These are phyloP conservation scores for Artemisiospiza belli DNA, from an alignment of 2,113 vertebrate genomes.

Conservation along the genomic window DNA sequence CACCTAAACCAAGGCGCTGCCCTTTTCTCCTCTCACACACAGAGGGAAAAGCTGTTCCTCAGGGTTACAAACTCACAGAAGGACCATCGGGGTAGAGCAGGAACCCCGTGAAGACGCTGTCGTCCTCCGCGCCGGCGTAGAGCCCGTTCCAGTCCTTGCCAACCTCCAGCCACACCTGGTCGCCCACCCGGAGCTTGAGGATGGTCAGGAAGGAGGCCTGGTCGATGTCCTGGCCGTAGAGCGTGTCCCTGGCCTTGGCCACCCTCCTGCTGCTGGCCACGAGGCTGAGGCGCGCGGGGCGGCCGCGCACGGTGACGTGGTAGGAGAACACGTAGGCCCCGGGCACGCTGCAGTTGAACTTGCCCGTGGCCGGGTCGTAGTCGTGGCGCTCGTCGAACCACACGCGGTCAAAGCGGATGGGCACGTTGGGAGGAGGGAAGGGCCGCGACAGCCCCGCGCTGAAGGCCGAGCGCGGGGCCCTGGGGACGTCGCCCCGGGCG, in stretches of 20 bases:
- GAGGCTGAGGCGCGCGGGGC: slow-evolving; percentile 86
- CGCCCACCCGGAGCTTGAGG: slow-evolving; percentile 81
- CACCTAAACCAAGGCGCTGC: background rate
- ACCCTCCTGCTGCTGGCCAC: slow-evolving; percentile 84
- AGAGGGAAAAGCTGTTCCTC: background rate
- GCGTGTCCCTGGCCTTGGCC: slow-evolving; percentile 87
- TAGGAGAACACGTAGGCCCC: slow-evolving; percentile 93
- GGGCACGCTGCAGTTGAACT: slow-evolving; percentile 87
- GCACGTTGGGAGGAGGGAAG: slow-evolving; percentile 87
- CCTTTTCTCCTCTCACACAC: background rate
- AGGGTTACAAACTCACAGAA: background rate
- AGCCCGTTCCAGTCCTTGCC: slow-evolving; percentile 92
- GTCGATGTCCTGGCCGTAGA: slow-evolving; percentile 93
- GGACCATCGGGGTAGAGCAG: slow-evolving; percentile 84
- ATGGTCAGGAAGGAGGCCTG: slow-evolving; percentile 90
- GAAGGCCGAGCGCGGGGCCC: slow-evolving; percentile 82
- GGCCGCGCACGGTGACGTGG: slow-evolving; percentile 90
- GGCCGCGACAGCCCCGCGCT: slow-evolving; percentile 90
- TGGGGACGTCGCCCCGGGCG: slow-evolving; percentile 70
- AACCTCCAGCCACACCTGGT: slow-evolving; percentile 95
- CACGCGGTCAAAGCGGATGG: slow-evolving; percentile 90
- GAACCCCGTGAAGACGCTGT: slow-evolving; percentile 94
- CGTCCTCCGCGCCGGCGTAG: slow-evolving; percentile 90
- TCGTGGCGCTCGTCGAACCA: slow-evolving; percentile 88
- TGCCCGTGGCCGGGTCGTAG: slow-evolving; percentile 83